Conservation (phyloP, 2,797 vertebrate species). For the Sandelia bainsii region DNA sequence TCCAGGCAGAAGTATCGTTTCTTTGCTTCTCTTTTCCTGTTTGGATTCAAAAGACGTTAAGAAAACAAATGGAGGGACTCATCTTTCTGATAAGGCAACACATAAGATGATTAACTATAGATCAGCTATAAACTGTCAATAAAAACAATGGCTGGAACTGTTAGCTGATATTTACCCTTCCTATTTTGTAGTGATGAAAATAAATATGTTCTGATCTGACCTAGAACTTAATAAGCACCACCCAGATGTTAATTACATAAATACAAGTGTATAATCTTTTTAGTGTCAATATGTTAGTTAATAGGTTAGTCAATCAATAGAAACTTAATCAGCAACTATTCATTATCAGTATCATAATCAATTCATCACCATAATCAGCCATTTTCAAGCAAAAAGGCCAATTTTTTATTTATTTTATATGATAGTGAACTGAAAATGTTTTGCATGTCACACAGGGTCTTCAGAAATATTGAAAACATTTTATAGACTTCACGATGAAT, state of each 20-base stretch:
- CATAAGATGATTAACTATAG: background rate
- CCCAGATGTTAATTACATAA: background rate
- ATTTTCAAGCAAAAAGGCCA: background rate
- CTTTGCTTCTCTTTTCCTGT: constrained; percentile 49
- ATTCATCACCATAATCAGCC: background rate
- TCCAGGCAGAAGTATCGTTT: constrained; percentile 9
- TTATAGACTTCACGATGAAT: background rate
- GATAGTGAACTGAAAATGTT: background rate
- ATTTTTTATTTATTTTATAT: background rate
- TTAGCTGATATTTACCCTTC: too few species aligned
- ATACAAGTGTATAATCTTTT: background rate
- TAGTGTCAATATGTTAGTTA: background rate
- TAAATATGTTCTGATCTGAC: background rate
- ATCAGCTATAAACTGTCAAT: background rate
- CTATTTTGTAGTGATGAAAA: too few species aligned
- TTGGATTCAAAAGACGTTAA: constrained; percentile 33
- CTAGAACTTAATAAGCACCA: background rate
- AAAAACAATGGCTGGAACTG: too few species aligned
- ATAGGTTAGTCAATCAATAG: constrained; percentile 5
- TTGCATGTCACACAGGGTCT: background rate
- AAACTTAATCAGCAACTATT: background rate
- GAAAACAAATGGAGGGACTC: background rate
- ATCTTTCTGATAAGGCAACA: background rate
- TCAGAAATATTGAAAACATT: background rate
- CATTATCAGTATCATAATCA: background rate